Percentiles rank a stretch among this genome's conserved stretches.
phyloP scores from a whole-genome alignment of 2,797 vertebrate species.

The Lateolabrax maculatus region DNA sequence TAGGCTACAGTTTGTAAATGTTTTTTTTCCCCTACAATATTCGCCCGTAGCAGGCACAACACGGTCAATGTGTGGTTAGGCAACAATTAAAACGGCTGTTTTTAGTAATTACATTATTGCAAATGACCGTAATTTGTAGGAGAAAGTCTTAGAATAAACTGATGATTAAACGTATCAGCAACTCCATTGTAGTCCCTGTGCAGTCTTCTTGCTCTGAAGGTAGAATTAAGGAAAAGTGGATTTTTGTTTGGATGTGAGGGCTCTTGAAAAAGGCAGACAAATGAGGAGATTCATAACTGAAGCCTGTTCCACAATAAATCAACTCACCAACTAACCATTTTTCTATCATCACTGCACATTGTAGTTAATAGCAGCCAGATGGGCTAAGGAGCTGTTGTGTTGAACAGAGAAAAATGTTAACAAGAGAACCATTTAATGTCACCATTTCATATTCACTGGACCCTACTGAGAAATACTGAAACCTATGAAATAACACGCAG shows the following conservation, averaged over 20 bases:
- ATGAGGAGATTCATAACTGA: background rate
- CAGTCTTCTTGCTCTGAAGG: background rate
- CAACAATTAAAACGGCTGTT: background rate
- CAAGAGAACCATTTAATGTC: background rate
- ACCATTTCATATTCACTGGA: background rate
- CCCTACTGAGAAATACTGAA: background rate
- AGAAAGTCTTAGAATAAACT: background rate
- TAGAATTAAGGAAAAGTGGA: background rate
- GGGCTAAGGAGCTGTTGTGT: background rate
- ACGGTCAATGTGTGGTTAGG: fast-evolving
- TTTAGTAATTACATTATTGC: background rate
- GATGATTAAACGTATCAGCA: background rate
- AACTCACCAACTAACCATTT: background rate
- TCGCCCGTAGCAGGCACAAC: background rate
- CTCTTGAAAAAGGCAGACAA: background rate
- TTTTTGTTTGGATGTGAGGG: background rate
- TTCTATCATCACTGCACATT: background rate
- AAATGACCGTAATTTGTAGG: background rate
- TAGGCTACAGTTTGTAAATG: background rate
- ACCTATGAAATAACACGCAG: background rate
- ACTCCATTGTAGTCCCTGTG: background rate
- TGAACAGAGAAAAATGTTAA: background rate
- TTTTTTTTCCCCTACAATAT: background rate
- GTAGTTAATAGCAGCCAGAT: constrained; percentile 5
- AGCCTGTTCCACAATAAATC: background rate